phyloP scores from a whole-genome alignment of 2,797 vertebrate genomes.

The Eurystomus glaucurus region DNA sequence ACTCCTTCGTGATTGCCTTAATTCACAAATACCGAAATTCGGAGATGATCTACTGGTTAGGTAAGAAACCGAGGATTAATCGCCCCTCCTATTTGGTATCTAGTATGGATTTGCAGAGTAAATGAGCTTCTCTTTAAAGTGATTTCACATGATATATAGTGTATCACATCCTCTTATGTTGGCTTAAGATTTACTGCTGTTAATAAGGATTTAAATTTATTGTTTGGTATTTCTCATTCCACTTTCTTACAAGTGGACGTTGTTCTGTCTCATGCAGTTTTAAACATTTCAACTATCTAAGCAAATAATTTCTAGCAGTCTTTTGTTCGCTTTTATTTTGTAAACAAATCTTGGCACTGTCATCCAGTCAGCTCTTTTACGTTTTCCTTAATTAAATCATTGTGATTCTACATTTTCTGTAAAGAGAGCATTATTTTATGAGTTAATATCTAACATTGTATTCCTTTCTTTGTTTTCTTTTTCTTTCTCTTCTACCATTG shows the following conservation, averaged over 20 bases:
- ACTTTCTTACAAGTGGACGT: constrained; percentile 71
- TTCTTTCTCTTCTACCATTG: constrained; percentile 92
- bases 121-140: constrained; percentile 34
- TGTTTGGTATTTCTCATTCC: constrained; percentile 74
- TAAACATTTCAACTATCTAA: constrained; percentile 47
- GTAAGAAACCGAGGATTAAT: constrained; percentile 83
- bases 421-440: constrained; percentile 85
- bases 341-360: constrained; percentile 67
- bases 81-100: constrained; percentile 15
- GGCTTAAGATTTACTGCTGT: constrained; percentile 66
- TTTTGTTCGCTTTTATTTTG: constrained; percentile 81
- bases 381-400: constrained; percentile 81
- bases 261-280: constrained; percentile 70
- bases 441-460: constrained; percentile 90
- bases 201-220: constrained; percentile 63
- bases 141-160: constrained; percentile 57
- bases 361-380: constrained; percentile 77
- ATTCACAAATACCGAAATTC: constrained; percentile 85
- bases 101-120: constrained; percentile 17
- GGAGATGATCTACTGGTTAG: constrained; percentile 89
- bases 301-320: constrained; percentile 62
- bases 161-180: constrained; percentile 76
- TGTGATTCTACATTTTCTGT: constrained; percentile 83
- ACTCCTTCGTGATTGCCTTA: constrained; percentile 84
- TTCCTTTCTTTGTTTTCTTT: constrained; percentile 89